These are phyloP conservation scores for Ptychodera flava DNA, from an alignment of 35 echinoderm and acorn worm genomes.

Conservation along the genomic window DNA sequence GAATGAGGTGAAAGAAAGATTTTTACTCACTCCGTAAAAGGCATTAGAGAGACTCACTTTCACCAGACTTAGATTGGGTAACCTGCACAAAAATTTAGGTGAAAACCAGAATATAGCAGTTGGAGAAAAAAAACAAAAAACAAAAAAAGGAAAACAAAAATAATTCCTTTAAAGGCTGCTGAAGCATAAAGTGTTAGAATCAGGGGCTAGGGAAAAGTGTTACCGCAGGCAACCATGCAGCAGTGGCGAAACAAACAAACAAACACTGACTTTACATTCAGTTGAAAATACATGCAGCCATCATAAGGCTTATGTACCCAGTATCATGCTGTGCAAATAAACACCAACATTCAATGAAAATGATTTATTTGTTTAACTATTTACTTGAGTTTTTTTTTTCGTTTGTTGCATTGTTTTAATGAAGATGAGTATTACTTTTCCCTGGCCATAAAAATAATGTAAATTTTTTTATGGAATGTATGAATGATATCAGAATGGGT, in stretches of 20 bases:
- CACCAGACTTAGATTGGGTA: neutral
- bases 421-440: neutral
- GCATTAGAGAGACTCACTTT: neutral
- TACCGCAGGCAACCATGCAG: neutral
- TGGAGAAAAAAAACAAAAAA: no score
- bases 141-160: neutral
- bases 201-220: neutral
- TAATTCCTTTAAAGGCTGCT: neutral
- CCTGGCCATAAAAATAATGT: neutral
- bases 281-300: no score
- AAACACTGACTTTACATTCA: no score
- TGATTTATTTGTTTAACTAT: no score
- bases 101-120: neutral
- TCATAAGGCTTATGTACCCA: no score
- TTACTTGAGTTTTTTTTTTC: no score
- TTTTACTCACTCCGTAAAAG: neutral
- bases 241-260: no score
- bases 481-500: no score
- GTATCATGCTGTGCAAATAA: no score
- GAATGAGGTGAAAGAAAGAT: neutral
- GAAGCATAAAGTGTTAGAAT: neutral
- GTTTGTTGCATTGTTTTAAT: no score
- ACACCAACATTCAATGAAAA: no score
- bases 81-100: conserved; percentile 1
- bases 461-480: neutral